phyloP scores from a whole-genome alignment of 2,797 vertebrate genomes.

The Pachyuromys duprasi region DNA sequence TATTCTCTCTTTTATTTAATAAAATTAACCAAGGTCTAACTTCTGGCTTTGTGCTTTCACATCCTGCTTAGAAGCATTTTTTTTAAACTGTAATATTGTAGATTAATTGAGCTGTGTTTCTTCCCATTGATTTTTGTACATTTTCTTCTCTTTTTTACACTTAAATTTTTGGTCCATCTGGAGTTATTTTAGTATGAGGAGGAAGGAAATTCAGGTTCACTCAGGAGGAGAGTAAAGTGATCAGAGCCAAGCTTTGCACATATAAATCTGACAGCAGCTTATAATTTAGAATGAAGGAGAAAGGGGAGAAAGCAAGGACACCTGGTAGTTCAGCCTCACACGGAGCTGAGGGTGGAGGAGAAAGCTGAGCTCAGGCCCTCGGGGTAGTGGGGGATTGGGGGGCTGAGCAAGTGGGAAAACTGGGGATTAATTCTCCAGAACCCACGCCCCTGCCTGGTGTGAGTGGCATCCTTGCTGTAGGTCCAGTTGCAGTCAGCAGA shows the following conservation, averaged over 20 bases:
- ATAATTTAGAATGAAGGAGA: conserved; percentile 23
- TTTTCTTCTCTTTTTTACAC: background rate
- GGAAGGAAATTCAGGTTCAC: conserved; percentile 64
- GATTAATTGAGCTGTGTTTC: conserved; percentile 43
- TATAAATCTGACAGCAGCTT: conserved; percentile 63
- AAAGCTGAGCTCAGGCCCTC: background rate
- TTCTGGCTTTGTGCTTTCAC: background rate
- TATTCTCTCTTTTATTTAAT: conserved; percentile 42
- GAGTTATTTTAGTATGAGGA: conserved; percentile 58
- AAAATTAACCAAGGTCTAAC: conserved; percentile 38
- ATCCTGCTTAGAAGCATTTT: background rate
- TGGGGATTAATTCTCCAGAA: background rate
- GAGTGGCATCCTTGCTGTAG: background rate
- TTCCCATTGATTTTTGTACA: conserved; percentile 3
- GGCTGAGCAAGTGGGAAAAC: background rate
- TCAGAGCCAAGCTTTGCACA: conserved; percentile 50
- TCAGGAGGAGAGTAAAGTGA: conserved; percentile 42
- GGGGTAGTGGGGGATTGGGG: background rate
- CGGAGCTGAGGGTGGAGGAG: background rate
- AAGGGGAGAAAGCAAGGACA: background rate
- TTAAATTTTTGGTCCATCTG: conserved; percentile 40
- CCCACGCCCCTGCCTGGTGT: background rate
- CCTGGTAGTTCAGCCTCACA: background rate
- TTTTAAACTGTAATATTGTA: background rate
- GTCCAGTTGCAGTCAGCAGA: background rate